Percentiles rank a stretch among this genome's conserved stretches.
Evolutionary conservation across 2,797 vertebrate genomes (phyloP).

Genomic region (Lepus oiostolus): DNA sequence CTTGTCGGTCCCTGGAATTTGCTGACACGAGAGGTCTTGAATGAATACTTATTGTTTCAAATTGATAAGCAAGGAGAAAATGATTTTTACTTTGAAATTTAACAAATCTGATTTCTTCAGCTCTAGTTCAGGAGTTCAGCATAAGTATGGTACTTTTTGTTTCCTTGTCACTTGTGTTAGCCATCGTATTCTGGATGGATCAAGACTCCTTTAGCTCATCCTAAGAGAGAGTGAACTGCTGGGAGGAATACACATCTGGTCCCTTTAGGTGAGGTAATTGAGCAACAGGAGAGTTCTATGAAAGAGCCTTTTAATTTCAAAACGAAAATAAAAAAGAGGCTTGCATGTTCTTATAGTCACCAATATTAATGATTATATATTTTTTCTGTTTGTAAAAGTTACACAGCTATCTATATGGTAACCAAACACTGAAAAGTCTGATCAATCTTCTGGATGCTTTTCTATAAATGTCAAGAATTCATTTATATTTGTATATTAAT

Average conservation of each 20-base stretch:
- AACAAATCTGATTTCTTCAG: not conserved
- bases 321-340: not conserved
- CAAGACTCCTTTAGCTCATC: not conserved
- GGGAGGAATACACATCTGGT: not conserved
- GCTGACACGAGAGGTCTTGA: not conserved
- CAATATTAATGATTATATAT: not conserved
- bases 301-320: slow-evolving; percentile 17
- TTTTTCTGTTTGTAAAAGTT: not conserved
- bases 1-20: not conserved
- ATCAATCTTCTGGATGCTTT: not conserved
- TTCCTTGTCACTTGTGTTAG: not conserved
- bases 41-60: not conserved
- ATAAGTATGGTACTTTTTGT: not conserved
- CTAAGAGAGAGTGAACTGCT: not conserved
- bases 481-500: not conserved
- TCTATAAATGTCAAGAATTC: not conserved
- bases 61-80: not conserved
- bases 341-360: not conserved
- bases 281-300: not conserved
- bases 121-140: not conserved
- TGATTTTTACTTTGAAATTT: slow-evolving; percentile 15
- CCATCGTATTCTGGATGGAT: not conserved
- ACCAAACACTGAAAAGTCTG: slow-evolving; percentile 12
- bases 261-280: not conserved
- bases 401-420: not conserved